phyloP scores from a whole-genome alignment of 2,797 vertebrate species.

The Sebastes oblongus region DNA sequence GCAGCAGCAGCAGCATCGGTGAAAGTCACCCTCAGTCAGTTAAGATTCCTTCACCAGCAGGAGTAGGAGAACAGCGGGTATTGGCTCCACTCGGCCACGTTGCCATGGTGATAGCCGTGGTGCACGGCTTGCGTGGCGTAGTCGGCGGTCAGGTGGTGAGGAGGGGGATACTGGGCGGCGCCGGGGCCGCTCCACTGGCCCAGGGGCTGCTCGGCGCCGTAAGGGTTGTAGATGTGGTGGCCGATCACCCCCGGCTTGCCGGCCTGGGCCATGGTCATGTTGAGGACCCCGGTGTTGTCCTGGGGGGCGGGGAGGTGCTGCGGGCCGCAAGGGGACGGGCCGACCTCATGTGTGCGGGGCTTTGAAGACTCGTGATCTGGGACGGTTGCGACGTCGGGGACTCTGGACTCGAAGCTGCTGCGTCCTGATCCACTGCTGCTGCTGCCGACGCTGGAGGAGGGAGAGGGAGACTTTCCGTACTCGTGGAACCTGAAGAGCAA shows the following conservation, averaged over 20 bases:
- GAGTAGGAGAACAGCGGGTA: constrained; percentile 92
- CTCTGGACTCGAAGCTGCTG: constrained; percentile 77
- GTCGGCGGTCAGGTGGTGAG: constrained; percentile 85
- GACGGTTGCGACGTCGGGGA: constrained; percentile 81
- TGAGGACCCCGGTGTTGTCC: constrained; percentile 85
- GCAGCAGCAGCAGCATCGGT: not conserved
- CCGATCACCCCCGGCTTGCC: constrained; percentile 81
- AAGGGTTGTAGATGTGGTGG: constrained; percentile 85
- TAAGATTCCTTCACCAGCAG: constrained; percentile 85
- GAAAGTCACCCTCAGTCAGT: constrained; percentile 30
- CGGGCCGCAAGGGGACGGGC: constrained; percentile 68
- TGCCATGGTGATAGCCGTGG: constrained; percentile 85
- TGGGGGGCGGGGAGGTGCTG: constrained; percentile 76
- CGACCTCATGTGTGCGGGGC: constrained; percentile 51
- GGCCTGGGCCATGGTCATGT: constrained; percentile 82
- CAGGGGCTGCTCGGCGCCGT: constrained; percentile 83
- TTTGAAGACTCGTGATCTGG: constrained; percentile 79
- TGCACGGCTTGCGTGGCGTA: constrained; percentile 85
- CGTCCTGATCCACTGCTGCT: constrained; percentile 57
- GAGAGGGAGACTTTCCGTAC: constrained; percentile 82
- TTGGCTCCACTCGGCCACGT: constrained; percentile 90
- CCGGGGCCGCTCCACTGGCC: constrained; percentile 86
- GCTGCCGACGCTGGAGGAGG: constrained; percentile 75
- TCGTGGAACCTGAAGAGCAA: constrained; percentile 80
- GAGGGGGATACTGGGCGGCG: constrained; percentile 83